Percentiles rank a stretch among this genome's conserved stretches.
These are phyloP conservation scores for Hesperia comma DNA, from an alignment of 2,888 invertebrate species.

Conservation along the genomic window DNA sequence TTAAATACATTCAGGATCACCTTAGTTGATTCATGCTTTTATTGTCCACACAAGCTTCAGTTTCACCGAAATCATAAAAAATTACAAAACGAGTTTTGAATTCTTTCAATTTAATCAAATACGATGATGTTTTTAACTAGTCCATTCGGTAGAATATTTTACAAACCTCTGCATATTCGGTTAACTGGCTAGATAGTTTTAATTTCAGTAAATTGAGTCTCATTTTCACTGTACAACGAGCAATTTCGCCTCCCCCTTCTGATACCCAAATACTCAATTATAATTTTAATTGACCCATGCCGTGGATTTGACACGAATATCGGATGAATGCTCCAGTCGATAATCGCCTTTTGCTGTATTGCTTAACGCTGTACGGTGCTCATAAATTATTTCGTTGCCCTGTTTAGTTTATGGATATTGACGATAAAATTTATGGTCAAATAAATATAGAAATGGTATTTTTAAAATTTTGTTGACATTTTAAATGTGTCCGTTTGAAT, in stretches of 20 bases:
- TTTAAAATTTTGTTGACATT: no score
- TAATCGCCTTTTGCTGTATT: conserved; percentile 45
- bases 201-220: conserved; percentile 45
- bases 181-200: conserved; percentile 39
- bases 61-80: no score
- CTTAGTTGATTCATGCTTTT: no score
- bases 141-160: background rate
- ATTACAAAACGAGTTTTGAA: no score
- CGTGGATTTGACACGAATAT: conserved; percentile 68
- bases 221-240: conserved; percentile 45
- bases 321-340: conserved; percentile 48
- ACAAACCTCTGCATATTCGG: conserved; percentile 11
- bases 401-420: background rate
- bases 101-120: no score
- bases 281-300: conserved; percentile 73
- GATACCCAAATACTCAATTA: conserved; percentile 68
- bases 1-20: no score
- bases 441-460: no score
- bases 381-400: conserved; percentile 3
- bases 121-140: background rate
- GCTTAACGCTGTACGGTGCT: conserved; percentile 17
- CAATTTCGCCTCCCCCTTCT: conserved; percentile 42
- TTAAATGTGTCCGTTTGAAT: no score
- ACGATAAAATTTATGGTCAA: no score
- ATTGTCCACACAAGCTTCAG: no score